A percentile compares a stretch with the other conserved stretches of the same genome.
These are phyloP conservation scores for Coregonus clupeaformis DNA, from an alignment of 2,113 vertebrate genomes.

Conservation along the genomic window DNA sequence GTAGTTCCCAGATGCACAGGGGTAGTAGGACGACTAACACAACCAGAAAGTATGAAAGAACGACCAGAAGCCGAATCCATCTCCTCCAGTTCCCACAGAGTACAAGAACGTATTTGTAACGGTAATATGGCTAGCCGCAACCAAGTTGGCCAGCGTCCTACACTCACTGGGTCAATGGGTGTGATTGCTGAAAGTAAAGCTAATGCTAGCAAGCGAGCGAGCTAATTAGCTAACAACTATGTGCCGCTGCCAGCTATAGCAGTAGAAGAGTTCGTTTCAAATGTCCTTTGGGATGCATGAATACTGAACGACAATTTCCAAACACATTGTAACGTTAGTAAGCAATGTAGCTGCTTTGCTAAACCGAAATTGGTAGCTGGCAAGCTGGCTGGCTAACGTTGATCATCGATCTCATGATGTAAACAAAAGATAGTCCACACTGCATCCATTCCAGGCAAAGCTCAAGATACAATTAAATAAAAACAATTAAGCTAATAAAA, in stretches of 20 bases:
- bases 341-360: background rate
- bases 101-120: slow-evolving; percentile 84
- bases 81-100: slow-evolving; percentile 93
- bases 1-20: slow-evolving; percentile 89
- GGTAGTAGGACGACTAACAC: slow-evolving; percentile 88
- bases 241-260: background rate
- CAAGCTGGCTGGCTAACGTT: background rate
- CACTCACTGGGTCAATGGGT: background rate
- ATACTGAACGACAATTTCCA: background rate
- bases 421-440: slow-evolving; percentile 11
- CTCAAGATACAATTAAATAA: background rate
- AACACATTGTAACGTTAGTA: background rate
- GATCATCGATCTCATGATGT: slow-evolving; percentile 32
- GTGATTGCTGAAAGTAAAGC: background rate
- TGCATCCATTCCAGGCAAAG: background rate
- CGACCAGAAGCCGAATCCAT: slow-evolving; percentile 92
- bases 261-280: background rate
- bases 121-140: slow-evolving; percentile 1
- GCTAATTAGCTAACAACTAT: background rate
- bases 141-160: background rate
- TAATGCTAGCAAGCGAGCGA: slow-evolving; percentile 54
- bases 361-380: background rate
- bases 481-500: background rate
- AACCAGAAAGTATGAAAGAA: slow-evolving; percentile 83
- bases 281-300: background rate